Base-by-base conservation (phyloP, 2,113 vertebrate species). In the Catharus bicknelli region DNA sequence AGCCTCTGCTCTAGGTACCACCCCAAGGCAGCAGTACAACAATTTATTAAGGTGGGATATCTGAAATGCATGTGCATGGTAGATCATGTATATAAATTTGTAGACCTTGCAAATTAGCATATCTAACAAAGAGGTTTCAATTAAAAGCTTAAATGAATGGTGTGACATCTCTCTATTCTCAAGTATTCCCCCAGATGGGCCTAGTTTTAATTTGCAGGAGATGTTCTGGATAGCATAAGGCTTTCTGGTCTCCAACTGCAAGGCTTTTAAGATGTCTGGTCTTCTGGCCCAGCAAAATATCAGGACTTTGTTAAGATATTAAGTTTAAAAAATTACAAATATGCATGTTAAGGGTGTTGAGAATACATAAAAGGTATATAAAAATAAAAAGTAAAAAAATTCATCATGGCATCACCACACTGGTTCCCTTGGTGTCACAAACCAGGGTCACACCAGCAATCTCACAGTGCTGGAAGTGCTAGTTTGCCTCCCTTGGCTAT, bases 1-100 rank as follows among this genome's bases (percentile, higher is more conserved):
- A 3, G 22, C 17, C 47, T 4, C 22, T 77, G 58, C 1, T 77
- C 58, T 2, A 27, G 30, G 36, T 0, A n/a, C 58, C 57, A 1
- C 29, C 0, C 58, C 29, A 57, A 27, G 30, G 7, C 23, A 45
- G 21, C 53, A 62, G 22, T 7, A 19, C 7, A n/a, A 21, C 27
- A 77, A 10, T n/a, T 42, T 3, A 4, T 10, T 22, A 16, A 43
- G 36, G 23, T 22, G 36, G 47, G 27, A 34, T 22, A 3, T 21
- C 47, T 0, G 0, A 51, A 42, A 40, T 32, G 34, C 27, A 40
- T 34, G 26, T 13, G 14, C 36, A 26, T 0, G 0, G 16, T 8
- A 17, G 13, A 42, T 13, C 3, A 3, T 2, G 0, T 13, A 10
- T 14, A n/a, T 20, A 34, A 27, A 43, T 53, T 13, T 17, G 42